Evolutionary conservation across 53 echinoderm and acorn worm genomes (phyloP).

Genomic region (Pentamera pediparva): DNA sequence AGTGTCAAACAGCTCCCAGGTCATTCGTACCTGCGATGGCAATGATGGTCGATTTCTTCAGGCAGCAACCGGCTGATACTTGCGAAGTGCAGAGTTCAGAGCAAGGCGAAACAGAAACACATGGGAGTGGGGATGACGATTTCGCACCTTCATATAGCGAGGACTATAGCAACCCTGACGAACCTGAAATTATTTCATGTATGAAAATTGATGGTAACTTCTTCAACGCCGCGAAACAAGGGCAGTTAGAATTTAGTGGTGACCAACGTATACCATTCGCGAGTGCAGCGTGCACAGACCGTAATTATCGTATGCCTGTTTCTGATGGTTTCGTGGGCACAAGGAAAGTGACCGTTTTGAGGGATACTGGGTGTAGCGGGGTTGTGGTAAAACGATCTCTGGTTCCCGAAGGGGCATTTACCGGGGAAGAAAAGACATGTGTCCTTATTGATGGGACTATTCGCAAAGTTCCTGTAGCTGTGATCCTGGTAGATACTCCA

Average conservation of each 20-base stretch:
- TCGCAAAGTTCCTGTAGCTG: slow-evolving; percentile 19
- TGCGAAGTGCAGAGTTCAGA: too few relatives aligned
- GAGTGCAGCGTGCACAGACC: slow-evolving; percentile 18
- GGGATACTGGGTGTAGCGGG: slow-evolving; percentile 43
- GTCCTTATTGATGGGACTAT: slow-evolving; percentile 37
- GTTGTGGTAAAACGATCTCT: slow-evolving; percentile 9
- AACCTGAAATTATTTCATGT: too few relatives aligned
- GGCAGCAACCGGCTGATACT: too few relatives aligned
- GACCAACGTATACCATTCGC: slow-evolving; percentile 26
- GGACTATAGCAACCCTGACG: too few relatives aligned
- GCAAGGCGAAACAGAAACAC: too few relatives aligned
- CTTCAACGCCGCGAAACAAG: slow-evolving; percentile 2
- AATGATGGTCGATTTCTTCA: slow-evolving; percentile 1
- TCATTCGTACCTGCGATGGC: slow-evolving; percentile 3
- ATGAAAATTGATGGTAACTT: too few relatives aligned
- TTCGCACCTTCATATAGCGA: too few relatives aligned
- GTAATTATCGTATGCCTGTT: slow-evolving; percentile 25
- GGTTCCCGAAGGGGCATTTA: slow-evolving; percentile 5
- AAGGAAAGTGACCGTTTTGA: not conserved
- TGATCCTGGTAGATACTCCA: slow-evolving; percentile 21
- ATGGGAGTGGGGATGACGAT: not conserved
- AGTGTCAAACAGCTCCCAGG: not conserved
- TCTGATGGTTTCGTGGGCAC: slow-evolving; percentile 20
- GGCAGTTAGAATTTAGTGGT: slow-evolving; percentile 2
- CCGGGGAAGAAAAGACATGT: slow-evolving; percentile 19